These are phyloP conservation scores for Lasius fuliginosus DNA, from an alignment of 2,888 invertebrate genomes.

Conservation along the genomic window DNA sequence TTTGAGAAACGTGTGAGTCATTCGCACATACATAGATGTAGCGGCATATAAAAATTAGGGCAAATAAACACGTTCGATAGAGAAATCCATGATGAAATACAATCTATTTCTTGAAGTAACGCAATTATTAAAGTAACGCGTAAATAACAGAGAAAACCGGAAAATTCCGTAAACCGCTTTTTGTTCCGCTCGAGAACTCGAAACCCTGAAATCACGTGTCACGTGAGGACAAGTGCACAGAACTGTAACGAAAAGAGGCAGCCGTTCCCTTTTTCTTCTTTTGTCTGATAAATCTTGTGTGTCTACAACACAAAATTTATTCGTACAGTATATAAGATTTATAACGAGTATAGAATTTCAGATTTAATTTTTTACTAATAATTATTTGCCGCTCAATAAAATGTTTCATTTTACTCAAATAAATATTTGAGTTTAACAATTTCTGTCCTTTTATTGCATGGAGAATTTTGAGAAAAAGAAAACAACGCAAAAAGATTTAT, in stretches of 20 bases:
- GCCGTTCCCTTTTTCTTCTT: neutral
- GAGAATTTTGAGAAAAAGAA: neutral
- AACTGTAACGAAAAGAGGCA: constrained; percentile 33
- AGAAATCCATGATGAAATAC: neutral
- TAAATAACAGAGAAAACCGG: constrained; percentile 14
- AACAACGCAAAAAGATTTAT: neutral
- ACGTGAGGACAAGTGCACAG: constrained; percentile 35
- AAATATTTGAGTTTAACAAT: neutral
- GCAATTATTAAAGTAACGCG: neutral
- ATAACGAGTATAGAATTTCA: neutral
- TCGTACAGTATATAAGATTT: neutral
- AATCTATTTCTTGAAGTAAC: neutral
- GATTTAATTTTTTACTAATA: neutral
- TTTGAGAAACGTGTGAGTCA: neutral
- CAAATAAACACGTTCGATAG: neutral
- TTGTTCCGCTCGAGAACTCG: constrained; percentile 35
- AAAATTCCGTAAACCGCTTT: constrained; percentile 16
- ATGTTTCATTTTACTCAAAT: neutral
- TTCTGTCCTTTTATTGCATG: neutral
- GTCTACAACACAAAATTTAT: neutral
- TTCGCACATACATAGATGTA: neutral
- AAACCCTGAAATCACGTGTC: constrained; percentile 45
- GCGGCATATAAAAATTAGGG: neutral
- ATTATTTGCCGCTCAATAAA: neutral
- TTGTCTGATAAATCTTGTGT: neutral